Evolutionary conservation across 2,797 vertebrate species (phyloP).

Genomic region (Pseudochaenichthys georgianus): DNA sequence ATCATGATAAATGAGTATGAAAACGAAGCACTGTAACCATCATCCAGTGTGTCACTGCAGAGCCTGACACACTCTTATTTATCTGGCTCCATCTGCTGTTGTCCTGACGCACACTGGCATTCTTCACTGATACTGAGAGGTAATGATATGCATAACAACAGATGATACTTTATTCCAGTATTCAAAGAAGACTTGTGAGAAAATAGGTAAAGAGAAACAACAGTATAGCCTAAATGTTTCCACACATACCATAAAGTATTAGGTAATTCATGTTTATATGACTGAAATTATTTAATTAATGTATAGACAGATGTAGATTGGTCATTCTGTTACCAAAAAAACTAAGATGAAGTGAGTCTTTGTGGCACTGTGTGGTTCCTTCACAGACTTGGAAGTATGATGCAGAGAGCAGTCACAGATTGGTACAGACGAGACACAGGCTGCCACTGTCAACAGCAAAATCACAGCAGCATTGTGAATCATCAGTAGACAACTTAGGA

Average conservation of each 20-base stretch:
- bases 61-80: background rate
- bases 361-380: conserved; percentile 24
- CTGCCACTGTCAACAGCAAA: conserved; percentile 34
- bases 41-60: background rate
- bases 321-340: background rate
- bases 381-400: background rate
- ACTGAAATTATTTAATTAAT: background rate
- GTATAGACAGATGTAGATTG: conserved; percentile 4
- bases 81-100: conserved; percentile 72
- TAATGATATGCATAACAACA: background rate
- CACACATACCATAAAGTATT: background rate
- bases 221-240: background rate
- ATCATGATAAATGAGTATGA: background rate
- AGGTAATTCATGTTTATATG: background rate
- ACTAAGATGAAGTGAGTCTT: conserved; percentile 33
- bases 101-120: conserved; percentile 17
- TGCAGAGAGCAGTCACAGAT: conserved; percentile 34
- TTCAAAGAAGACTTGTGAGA: background rate
- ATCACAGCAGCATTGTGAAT: background rate
- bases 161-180: background rate
- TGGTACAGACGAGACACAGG: conserved; percentile 53
- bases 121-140: background rate
- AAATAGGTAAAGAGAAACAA: background rate
- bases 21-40: conserved; percentile 12
- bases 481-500: background rate